phyloP scores from a whole-genome alignment of 2,797 vertebrate species.

The Petrocephalus schoutedeni region DNA sequence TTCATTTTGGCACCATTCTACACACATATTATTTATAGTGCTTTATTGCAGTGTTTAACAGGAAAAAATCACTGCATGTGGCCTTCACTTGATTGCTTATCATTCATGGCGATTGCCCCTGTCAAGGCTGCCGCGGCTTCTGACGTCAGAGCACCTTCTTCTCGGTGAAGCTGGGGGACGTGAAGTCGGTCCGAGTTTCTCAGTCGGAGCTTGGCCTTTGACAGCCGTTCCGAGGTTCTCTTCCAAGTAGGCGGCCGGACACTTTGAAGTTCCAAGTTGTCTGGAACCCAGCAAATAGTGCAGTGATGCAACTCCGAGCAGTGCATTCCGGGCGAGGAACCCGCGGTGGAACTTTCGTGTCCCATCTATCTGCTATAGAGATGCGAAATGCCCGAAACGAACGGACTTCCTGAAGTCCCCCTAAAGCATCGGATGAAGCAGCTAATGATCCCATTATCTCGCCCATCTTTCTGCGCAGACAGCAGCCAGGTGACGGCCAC shows the following conservation, averaged over 20 bases:
- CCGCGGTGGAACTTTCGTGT: background rate
- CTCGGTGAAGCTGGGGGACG: background rate
- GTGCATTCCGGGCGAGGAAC: background rate
- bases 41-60: background rate
- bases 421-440: background rate
- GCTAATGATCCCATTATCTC: background rate
- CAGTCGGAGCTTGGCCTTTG: background rate
- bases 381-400: background rate
- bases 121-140: background rate
- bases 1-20: background rate
- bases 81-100: background rate
- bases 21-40: background rate
- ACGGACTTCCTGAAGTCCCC: background rate
- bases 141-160: background rate
- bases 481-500: slow-evolving; percentile 38
- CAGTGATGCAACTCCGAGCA: background rate
- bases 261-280: background rate
- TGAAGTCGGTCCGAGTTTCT: background rate
- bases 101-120: background rate
- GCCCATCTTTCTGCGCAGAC: slow-evolving; percentile 44
- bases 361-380: background rate
- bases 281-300: background rate
- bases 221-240: background rate
- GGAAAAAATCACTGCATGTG: background rate
- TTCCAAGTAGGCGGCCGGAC: background rate